phyloP scores from a whole-genome alignment of 92 coral and sea anemone species.

The Desmophyllum pertusum region DNA sequence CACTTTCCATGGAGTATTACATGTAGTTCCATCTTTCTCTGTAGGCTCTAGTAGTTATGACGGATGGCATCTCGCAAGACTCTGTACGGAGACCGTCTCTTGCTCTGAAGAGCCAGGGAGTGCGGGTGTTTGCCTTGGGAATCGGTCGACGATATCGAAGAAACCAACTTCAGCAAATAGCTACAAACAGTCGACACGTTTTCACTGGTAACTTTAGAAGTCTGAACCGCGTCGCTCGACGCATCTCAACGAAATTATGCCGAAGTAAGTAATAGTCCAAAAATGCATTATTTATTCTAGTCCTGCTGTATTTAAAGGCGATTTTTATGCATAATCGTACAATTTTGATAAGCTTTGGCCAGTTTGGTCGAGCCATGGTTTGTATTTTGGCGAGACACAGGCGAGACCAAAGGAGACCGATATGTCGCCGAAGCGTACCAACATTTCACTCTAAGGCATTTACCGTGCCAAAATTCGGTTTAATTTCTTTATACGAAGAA shows the following conservation, averaged over 20 bases:
- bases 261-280: conserved; percentile 67
- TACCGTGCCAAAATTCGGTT: too few species aligned
- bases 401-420: too few species aligned
- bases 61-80: conserved; percentile 75
- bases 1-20: neutral
- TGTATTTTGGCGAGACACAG: too few species aligned
- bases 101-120: conserved; percentile 54
- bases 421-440: too few species aligned
- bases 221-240: conserved; percentile 38
- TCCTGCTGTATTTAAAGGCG: too few species aligned
- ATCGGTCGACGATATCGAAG: conserved; percentile 62
- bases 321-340: too few species aligned
- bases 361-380: too few species aligned
- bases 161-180: conserved; percentile 58
- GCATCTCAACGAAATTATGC: conserved; percentile 60
- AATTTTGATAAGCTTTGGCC: too few species aligned
- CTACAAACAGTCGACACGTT: conserved; percentile 59
- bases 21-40: neutral
- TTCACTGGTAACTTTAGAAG: conserved; percentile 56
- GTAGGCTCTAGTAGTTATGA: conserved; percentile 57
- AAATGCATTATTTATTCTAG: too few species aligned
- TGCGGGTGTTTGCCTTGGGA: conserved; percentile 63
- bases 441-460: too few species aligned
- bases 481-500: too few species aligned
- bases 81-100: conserved; percentile 54